Conservation (phyloP, 2,113 vertebrate species). For the Pampusana beccarii region DNA sequence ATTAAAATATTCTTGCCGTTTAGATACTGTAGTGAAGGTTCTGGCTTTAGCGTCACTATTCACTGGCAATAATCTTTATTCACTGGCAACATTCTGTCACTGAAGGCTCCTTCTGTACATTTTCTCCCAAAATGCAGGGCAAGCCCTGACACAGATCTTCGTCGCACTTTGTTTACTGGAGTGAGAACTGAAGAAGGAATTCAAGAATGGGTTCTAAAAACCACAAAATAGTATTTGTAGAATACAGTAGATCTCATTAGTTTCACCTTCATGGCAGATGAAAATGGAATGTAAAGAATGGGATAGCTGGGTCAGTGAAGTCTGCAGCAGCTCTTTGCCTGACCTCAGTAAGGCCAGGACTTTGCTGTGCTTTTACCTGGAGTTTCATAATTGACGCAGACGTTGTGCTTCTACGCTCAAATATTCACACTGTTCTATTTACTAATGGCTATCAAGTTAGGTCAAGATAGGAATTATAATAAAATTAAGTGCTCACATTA, state of each 20-base stretch:
- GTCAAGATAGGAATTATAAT: slow-evolving; percentile 58
- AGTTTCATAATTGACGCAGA: not conserved
- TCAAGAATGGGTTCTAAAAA: not conserved
- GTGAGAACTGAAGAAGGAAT: not conserved
- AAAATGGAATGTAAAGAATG: not conserved
- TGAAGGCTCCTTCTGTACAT: not conserved
- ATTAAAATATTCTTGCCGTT: not conserved
- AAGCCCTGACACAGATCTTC: not conserved
- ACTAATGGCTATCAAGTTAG: slow-evolving; percentile 31
- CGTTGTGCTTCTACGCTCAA: not conserved
- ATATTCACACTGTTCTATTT: slow-evolving; percentile 14
- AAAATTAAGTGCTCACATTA: slow-evolving; percentile 41
- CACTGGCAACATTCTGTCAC: not conserved
- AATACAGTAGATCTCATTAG: not conserved
- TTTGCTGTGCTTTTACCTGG: not conserved
- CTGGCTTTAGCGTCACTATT: not conserved
- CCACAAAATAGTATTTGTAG: not conserved
- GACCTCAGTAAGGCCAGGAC: not conserved
- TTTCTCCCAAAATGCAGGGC: not conserved
- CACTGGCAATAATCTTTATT: not conserved
- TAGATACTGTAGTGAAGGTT: not conserved
- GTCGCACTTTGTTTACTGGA: not conserved
- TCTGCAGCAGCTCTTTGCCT: not conserved
- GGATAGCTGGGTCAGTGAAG: not conserved
- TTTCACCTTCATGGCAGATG: not conserved